A percentile compares a stretch with the other conserved stretches of the same genome.
These are phyloP conservation scores for Papilio dardanus DNA, from an alignment of 1,140 invertebrate species.

Conservation along the genomic window DNA sequence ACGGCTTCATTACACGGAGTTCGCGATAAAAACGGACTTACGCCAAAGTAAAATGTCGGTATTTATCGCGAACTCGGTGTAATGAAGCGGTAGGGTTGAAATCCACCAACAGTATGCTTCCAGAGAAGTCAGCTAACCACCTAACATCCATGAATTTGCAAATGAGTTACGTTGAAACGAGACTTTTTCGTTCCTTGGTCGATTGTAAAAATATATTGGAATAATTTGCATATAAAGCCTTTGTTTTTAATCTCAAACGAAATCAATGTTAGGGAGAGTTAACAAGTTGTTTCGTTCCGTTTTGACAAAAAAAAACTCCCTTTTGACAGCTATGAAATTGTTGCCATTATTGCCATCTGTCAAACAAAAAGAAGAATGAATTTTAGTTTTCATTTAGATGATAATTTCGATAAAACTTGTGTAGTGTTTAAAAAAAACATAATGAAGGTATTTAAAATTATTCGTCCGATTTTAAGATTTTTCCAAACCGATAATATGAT, in stretches of 20 bases:
- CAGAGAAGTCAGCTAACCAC: background rate
- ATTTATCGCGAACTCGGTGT: too few relatives aligned
- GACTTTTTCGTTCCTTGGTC: background rate
- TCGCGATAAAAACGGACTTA: too few relatives aligned
- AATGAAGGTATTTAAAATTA: background rate
- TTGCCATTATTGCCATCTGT: background rate
- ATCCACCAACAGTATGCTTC: background rate
- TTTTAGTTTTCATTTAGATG: background rate
- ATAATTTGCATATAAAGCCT: background rate
- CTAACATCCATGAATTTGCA: background rate
- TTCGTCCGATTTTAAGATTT: background rate
- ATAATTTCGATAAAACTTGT: background rate
- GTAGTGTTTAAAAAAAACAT: background rate
- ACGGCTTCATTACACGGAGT: too few relatives aligned
- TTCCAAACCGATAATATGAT: background rate
- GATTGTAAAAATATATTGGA: background rate
- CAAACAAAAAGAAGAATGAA: background rate
- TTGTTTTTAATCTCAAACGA: background rate
- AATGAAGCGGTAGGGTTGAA: too few relatives aligned
- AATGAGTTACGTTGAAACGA: background rate
- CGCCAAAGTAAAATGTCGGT: too few relatives aligned
- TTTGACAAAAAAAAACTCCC: background rate
- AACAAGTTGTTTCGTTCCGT: background rate
- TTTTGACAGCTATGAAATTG: background rate
- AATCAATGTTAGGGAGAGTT: background rate